Evolutionary conservation across 2,113 vertebrate species (phyloP).

Genomic region (Pelmatolapia mariae): DNA sequence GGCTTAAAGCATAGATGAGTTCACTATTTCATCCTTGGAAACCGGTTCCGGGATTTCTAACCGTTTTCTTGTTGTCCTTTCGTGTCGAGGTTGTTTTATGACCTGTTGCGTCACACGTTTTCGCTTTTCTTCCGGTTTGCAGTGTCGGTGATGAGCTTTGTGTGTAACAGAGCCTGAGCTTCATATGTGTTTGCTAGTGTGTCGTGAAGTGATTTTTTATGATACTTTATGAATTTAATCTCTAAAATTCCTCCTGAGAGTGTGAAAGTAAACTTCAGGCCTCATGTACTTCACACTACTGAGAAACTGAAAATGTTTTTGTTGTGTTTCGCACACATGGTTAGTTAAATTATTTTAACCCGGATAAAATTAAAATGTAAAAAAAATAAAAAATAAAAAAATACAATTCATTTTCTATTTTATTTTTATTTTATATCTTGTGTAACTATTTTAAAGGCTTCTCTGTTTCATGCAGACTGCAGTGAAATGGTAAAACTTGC

Average conservation of each 20-base stretch:
- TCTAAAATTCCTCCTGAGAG: not conserved
- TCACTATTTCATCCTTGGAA: not conserved
- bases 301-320: not conserved
- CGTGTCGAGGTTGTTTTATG: not conserved
- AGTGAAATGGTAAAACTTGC: not conserved
- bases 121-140: not conserved
- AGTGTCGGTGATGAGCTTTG: not conserved
- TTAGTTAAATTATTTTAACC: not conserved
- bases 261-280: not conserved
- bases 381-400: too few relatives aligned
- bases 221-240: not conserved
- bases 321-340: fast-evolving
- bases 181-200: not conserved
- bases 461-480: not conserved
- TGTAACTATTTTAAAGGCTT: not conserved
- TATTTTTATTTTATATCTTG: not conserved
- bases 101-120: not conserved
- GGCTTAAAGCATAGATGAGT: not conserved
- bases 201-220: not conserved
- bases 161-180: not conserved
- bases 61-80: not conserved
- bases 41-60: not conserved
- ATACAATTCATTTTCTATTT: not conserved
- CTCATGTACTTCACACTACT: not conserved
- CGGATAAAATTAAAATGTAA: not conserved